phyloP scores from a whole-genome alignment of 2,797 vertebrate genomes.

The Alca torda region DNA sequence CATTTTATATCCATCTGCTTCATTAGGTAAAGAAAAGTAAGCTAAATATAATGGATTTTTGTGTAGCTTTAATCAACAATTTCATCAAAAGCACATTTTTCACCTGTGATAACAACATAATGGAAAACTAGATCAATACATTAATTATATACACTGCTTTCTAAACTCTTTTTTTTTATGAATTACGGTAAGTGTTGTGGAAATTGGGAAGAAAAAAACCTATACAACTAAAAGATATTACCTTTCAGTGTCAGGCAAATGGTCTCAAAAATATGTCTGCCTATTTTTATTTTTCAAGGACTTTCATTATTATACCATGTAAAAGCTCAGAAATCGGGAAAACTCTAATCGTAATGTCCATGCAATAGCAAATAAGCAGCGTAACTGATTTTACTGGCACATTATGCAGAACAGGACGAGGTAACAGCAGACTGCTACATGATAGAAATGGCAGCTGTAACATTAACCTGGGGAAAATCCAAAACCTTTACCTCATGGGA shows the following conservation, averaged over 20 bases:
- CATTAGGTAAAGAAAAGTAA: slow-evolving; percentile 60
- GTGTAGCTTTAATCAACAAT: slow-evolving; percentile 75
- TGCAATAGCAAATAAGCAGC: not conserved
- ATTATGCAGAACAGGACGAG: not conserved
- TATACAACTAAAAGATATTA: slow-evolving; percentile 9
- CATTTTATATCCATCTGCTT: slow-evolving; percentile 58
- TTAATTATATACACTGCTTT: slow-evolving; percentile 74
- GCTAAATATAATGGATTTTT: slow-evolving; percentile 66
- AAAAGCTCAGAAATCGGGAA: not conserved
- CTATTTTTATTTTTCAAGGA: not conserved
- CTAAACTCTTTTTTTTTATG: slow-evolving; percentile 57
- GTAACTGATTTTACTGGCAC: not conserved
- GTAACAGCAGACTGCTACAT: not conserved
- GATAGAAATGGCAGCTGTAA: not conserved
- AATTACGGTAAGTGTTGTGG: slow-evolving; percentile 60
- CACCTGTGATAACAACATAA: slow-evolving; percentile 73
- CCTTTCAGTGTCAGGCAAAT: slow-evolving; percentile 2
- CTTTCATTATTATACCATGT: not conserved
- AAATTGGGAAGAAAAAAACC: slow-evolving; percentile 44
- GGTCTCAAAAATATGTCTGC: not conserved
- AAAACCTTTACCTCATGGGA: not conserved
- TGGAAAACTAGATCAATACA: slow-evolving; percentile 74
- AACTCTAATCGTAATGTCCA: not conserved
- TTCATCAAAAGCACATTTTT: slow-evolving; percentile 74
- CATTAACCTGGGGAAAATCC: not conserved